A percentile compares a stretch with the other conserved stretches of the same genome.
These are phyloP conservation scores for Meteorus sp. DNA, from an alignment of 1,140 invertebrate genomes.

Conservation along the genomic window DNA sequence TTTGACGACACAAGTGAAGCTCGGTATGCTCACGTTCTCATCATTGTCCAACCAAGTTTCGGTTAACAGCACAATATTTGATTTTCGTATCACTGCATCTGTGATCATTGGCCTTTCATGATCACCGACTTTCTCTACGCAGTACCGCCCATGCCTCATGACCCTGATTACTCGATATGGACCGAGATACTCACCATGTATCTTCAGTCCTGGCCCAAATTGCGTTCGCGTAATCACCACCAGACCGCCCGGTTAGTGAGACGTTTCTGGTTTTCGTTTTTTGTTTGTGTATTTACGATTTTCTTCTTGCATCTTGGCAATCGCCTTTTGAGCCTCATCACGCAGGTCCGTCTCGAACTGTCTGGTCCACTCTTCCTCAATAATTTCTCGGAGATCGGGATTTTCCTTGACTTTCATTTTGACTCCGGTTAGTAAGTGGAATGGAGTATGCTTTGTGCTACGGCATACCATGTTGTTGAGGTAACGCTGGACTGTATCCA, in stretches of 20 bases:
- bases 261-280: conserved; percentile 27
- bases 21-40: too few relatives aligned
- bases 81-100: too few relatives aligned
- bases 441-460: too few relatives aligned
- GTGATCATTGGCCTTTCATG: conserved; percentile 19
- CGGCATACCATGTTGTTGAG: conserved; percentile 23
- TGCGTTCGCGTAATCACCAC: conserved; percentile 32
- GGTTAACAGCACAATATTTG: too few relatives aligned
- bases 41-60: too few relatives aligned
- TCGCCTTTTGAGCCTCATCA: conserved; percentile 23
- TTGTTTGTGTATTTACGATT: conserved; percentile 37
- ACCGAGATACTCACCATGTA: conserved; percentile 20
- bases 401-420: too few relatives aligned
- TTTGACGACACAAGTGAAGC: too few relatives aligned
- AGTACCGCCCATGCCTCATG: conserved; percentile 24
- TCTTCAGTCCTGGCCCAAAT: conserved; percentile 22
- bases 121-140: conserved; percentile 26
- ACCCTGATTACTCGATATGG: conserved; percentile 21
- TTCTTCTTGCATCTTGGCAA: conserved; percentile 39
- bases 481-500: conserved; percentile 9
- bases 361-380: neutral
- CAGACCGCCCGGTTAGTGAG: conserved; percentile 28
- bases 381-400: too few relatives aligned
- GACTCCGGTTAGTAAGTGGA: too few relatives aligned
- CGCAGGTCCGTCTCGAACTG: neutral